Conservation (phyloP, 53 echinoderm and acorn worm genomes). For the Apostichopus leukothele region DNA sequence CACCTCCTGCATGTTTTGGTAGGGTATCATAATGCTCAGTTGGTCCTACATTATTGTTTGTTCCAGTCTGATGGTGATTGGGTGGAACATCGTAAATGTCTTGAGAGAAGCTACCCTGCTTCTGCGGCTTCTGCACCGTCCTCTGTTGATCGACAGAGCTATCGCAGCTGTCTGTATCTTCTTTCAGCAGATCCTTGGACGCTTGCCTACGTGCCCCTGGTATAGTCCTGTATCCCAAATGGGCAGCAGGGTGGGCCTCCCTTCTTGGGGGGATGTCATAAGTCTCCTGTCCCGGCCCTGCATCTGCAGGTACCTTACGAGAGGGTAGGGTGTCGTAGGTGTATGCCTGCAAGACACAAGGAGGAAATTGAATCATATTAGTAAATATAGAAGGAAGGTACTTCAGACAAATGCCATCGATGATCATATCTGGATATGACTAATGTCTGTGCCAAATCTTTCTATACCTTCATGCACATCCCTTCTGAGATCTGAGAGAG, state of each 20-base stretch:
- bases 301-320: slow-evolving; percentile 9
- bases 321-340: slow-evolving; percentile 55
- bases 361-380: not conserved
- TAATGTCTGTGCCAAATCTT: not conserved
- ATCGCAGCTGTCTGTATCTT: not conserved
- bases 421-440: not conserved
- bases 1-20: slow-evolving; percentile 51
- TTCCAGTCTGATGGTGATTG: slow-evolving; percentile 24
- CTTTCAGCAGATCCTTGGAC: slow-evolving; percentile 17
- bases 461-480: too few relatives aligned
- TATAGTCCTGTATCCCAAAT: slow-evolving; percentile 44
- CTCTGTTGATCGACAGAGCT: not conserved
- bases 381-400: not conserved
- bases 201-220: slow-evolving; percentile 57
- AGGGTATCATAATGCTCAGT: slow-evolving; percentile 59
- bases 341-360: slow-evolving; percentile 46
- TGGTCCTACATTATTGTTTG: slow-evolving; percentile 46
- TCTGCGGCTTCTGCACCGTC: not conserved
- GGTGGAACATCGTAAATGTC: slow-evolving; percentile 95
- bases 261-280: slow-evolving; percentile 85
- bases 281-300: slow-evolving; percentile 59
- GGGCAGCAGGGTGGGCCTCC: slow-evolving; percentile 18
- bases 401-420: too few relatives aligned
- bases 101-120: not conserved
- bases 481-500: too few relatives aligned